phyloP scores from a whole-genome alignment of 2,113 vertebrate species.

The Boleophthalmus pectinirostris region DNA sequence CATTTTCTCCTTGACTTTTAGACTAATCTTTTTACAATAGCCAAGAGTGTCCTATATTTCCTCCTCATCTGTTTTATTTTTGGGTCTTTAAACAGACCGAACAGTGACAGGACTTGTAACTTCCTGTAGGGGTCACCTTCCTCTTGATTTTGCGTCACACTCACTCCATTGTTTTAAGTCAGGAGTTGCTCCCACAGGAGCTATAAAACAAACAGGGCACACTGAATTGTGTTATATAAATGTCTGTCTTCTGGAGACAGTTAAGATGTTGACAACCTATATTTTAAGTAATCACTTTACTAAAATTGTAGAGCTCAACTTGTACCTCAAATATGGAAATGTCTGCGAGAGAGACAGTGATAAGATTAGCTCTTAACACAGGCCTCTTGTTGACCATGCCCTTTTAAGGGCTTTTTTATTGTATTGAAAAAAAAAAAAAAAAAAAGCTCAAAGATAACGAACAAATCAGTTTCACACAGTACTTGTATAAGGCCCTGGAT shows the following conservation, averaged over 20 bases:
- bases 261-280: neutral
- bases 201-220: slow-evolving; percentile 27
- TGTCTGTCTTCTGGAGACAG: slow-evolving; percentile 2
- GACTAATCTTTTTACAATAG: neutral
- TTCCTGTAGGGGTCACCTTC: neutral
- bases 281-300: neutral
- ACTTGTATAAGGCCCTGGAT: neutral
- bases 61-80: neutral
- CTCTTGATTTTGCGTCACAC: neutral
- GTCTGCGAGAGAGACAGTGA: slow-evolving; percentile 15
- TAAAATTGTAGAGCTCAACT: neutral
- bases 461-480: neutral
- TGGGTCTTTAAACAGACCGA: neutral
- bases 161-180: neutral
- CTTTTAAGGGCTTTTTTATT: slow-evolving; percentile 9
- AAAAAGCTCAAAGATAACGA: neutral
- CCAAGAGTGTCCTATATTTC: neutral
- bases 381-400: slow-evolving; percentile 4
- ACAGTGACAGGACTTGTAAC: neutral
- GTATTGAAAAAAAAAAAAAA: neutral
- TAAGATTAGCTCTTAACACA: slow-evolving; percentile 24
- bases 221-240: slow-evolving; percentile 19
- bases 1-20: no score
- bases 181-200: neutral
- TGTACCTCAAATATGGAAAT: slow-evolving; percentile 17